phyloP scores from a whole-genome alignment of 2,113 vertebrate genomes.

The Mustelus asterias region DNA sequence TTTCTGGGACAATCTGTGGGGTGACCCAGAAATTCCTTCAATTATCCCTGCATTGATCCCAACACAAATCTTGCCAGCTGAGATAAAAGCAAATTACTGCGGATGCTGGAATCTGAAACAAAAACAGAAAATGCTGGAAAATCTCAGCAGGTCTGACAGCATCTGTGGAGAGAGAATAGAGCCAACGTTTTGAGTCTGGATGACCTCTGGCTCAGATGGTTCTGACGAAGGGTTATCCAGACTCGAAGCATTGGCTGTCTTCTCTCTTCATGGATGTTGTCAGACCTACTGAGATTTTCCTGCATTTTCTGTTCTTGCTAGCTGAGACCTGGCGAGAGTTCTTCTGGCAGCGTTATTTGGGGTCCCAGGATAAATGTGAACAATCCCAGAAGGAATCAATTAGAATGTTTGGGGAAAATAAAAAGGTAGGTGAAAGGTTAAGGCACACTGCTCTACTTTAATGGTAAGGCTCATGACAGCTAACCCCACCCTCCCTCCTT shows the following conservation, averaged over 20 bases:
- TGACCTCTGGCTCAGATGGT: too few species aligned
- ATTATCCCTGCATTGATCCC: not conserved
- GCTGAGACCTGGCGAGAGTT: not conserved
- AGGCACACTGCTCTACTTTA: not conserved
- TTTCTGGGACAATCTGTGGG: not conserved
- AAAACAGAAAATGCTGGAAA: too few species aligned
- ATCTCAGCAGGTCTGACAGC: too few species aligned
- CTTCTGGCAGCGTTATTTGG: not conserved
- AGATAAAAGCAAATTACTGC: not conserved
- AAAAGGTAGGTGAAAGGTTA: not conserved
- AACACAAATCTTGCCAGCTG: not conserved
- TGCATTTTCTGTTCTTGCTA: not conserved
- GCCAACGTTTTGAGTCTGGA: too few species aligned
- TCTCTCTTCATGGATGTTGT: too few species aligned
- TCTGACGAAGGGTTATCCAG: too few species aligned
- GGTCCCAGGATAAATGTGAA: not conserved
- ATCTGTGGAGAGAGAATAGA: too few species aligned
- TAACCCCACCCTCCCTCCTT: too few species aligned
- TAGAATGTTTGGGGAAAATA: not conserved
- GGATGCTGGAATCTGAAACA: too few species aligned
- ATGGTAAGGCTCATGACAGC: not conserved
- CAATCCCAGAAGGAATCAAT: not conserved
- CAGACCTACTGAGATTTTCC: too few species aligned
- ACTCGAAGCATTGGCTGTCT: too few species aligned
- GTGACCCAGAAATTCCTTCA: not conserved